These are phyloP conservation scores for Coturnix japonica DNA, from an alignment of 2,113 vertebrate genomes.

Conservation along the genomic window DNA sequence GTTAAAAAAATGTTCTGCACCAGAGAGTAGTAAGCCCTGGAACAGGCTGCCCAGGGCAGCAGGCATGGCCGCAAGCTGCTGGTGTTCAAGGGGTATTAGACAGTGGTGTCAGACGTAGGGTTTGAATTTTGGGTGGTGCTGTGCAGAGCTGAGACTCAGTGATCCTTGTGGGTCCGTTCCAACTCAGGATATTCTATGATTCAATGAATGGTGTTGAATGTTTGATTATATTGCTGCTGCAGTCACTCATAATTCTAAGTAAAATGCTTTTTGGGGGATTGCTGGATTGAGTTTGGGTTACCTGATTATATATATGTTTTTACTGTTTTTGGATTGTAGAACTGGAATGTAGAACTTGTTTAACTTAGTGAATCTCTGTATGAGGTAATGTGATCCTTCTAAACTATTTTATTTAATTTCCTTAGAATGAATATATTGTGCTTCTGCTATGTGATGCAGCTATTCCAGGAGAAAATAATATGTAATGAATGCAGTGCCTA, in stretches of 20 bases:
- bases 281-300: background rate
- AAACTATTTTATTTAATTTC: background rate
- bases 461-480: background rate
- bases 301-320: background rate
- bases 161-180: background rate
- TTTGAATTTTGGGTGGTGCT: background rate
- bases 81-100: background rate
- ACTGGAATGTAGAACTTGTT: background rate
- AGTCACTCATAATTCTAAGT: background rate
- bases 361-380: background rate
- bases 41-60: background rate
- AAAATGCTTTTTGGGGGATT: background rate
- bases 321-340: background rate
- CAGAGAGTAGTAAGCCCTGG: background rate
- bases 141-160: background rate
- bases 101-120: background rate
- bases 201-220: background rate
- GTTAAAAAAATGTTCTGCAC: background rate
- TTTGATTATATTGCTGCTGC: background rate
- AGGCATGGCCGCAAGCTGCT: background rate
- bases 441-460: background rate
- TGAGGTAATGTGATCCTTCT: background rate
- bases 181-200: background rate
- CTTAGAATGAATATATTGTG: background rate
- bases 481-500: background rate